phyloP scores from a whole-genome alignment of 2,888 invertebrate genomes.

The Euplagia quadripunctaria region DNA sequence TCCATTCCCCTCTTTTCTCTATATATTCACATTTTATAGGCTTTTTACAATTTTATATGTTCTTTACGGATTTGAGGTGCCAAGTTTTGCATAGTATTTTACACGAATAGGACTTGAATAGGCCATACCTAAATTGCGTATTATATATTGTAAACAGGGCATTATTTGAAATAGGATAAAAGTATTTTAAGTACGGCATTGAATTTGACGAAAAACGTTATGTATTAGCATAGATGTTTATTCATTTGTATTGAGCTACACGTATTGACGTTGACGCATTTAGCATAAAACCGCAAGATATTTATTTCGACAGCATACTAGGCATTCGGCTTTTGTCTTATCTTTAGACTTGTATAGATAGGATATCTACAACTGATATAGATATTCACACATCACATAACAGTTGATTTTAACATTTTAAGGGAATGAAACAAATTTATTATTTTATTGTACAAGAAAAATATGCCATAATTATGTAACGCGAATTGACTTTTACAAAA shows the following conservation, averaged over 20 bases:
- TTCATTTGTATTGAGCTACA: slow-evolving; percentile 37
- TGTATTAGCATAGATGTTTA: slow-evolving; percentile 45
- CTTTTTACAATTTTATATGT: slow-evolving; percentile 69
- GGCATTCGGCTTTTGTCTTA: slow-evolving; percentile 65
- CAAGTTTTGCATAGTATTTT: slow-evolving; percentile 60
- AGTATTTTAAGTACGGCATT: slow-evolving; percentile 30
- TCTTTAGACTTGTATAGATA: slow-evolving; percentile 69
- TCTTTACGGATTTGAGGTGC: slow-evolving; percentile 63
- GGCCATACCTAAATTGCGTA: slow-evolving; percentile 32
- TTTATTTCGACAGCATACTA: slow-evolving; percentile 64
- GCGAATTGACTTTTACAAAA: slow-evolving; percentile 32
- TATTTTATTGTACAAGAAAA: slow-evolving; percentile 59
- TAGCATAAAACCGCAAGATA: slow-evolving; percentile 57
- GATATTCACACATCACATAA: slow-evolving; percentile 74
- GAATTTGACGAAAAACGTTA: slow-evolving; percentile 30
- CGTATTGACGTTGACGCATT: slow-evolving; percentile 35
- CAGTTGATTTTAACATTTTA: slow-evolving; percentile 55
- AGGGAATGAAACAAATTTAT: slow-evolving; percentile 46
- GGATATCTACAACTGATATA: slow-evolving; percentile 73
- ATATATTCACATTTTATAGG: slow-evolving; percentile 69
- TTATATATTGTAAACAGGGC: slow-evolving; percentile 38
- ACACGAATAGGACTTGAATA: slow-evolving; percentile 41
- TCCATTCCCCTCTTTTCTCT: slow-evolving; percentile 63
- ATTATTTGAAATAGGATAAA: slow-evolving; percentile 33
- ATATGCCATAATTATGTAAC: slow-evolving; percentile 68